Evolutionary conservation across 2,888 invertebrate genomes (phyloP).

Genomic region (Polietes domitor): DNA sequence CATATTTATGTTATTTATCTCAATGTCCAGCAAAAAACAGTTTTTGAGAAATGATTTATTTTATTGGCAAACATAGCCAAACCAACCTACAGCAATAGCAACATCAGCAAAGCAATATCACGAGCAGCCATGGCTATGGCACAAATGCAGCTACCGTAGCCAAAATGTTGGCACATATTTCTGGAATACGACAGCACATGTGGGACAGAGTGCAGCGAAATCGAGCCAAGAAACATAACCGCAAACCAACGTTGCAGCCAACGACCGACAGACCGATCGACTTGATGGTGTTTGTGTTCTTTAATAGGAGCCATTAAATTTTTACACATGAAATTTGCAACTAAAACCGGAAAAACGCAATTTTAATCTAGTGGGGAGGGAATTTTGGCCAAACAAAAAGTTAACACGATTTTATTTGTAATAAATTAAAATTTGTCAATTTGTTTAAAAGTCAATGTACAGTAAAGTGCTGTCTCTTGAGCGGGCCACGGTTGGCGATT

Average conservation of each 20-base stretch:
- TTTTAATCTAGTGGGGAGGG: not conserved
- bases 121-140: not conserved
- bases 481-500: too few species aligned
- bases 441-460: not conserved
- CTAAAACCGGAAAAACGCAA: slow-evolving; percentile 7
- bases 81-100: slow-evolving; percentile 2
- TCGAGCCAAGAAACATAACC: slow-evolving; percentile 22
- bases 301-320: slow-evolving; percentile 4
- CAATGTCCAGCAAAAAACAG: slow-evolving; percentile 46
- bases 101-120: not conserved
- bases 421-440: slow-evolving; percentile 23
- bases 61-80: slow-evolving; percentile 52
- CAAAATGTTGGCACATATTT: slow-evolving; percentile 10
- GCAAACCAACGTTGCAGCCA: not conserved
- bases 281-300: not conserved
- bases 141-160: not conserved
- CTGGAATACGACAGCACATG: slow-evolving; percentile 4
- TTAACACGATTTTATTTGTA: slow-evolving; percentile 9
- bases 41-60: slow-evolving; percentile 53
- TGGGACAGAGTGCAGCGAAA: not conserved
- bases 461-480: not conserved
- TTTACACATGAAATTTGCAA: not conserved
- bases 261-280: not conserved
- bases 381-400: not conserved
- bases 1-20: slow-evolving; percentile 46